These are phyloP conservation scores for Hepsetus odoe DNA, from an alignment of 2,113 vertebrate genomes.

Conservation along the genomic window DNA sequence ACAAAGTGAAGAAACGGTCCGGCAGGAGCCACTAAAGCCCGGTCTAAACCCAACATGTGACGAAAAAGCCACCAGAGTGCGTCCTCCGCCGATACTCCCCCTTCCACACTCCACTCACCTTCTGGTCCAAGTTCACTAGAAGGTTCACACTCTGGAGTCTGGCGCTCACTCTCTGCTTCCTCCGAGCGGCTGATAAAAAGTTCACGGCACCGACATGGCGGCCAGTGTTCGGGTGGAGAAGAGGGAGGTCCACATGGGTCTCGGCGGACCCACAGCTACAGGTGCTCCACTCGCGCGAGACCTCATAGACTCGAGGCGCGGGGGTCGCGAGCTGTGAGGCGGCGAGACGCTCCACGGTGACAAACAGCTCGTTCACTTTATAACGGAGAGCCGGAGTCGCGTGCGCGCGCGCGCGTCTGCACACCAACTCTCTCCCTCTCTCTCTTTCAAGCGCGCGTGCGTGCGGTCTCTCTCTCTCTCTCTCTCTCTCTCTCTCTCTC, in stretches of 20 bases:
- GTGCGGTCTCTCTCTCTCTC: conserved; percentile 1
- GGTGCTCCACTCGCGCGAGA: conserved; percentile 80
- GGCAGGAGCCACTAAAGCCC: background rate
- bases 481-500: conserved; percentile 9
- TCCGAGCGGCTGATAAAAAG: conserved; percentile 74
- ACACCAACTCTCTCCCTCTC: conserved; percentile 57
- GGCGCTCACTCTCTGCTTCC: conserved; percentile 64
- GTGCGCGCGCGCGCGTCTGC: conserved; percentile 44
- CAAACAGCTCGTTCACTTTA: conserved; percentile 86
- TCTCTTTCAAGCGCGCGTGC: conserved; percentile 7
- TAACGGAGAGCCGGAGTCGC: conserved; percentile 73
- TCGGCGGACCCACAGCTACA: conserved; percentile 80
- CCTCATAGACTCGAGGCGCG: conserved; percentile 42
- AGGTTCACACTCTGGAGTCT: conserved; percentile 72
- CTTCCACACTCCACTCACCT: conserved; percentile 79
- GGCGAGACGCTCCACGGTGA: conserved; percentile 82
- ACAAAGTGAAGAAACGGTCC: too few species aligned
- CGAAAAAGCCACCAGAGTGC: background rate
- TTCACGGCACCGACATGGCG: conserved; percentile 82
- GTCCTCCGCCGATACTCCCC: background rate
- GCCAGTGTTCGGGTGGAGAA: conserved; percentile 77
- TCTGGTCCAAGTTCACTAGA: conserved; percentile 81
- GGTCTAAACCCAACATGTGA: too few species aligned
- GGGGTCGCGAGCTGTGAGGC: conserved; percentile 63
- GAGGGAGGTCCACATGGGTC: conserved; percentile 83